Base-by-base conservation (phyloP, 2,797 vertebrate genomes). In the Melopsittacus undulatus region DNA sequence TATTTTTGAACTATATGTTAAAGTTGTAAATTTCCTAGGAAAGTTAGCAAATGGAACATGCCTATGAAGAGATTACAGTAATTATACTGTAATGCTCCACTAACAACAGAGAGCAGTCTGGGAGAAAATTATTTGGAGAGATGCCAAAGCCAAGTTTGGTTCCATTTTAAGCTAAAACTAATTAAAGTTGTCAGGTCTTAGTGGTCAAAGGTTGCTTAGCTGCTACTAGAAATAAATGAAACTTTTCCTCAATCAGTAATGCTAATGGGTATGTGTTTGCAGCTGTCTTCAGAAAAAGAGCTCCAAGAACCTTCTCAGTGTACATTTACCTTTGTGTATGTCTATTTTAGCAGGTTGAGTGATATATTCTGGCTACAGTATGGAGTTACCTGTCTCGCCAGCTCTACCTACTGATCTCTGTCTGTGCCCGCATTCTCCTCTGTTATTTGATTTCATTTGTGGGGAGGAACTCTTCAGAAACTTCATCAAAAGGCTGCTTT, bases 151-250 rank as follows among this genome's bases (percentile, higher is more conserved):
- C 59, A 96, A 96, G 62, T 97, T 97, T 85, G 83, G 56, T 94
- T 97, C 93, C 78, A 51, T 91, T 94, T 95, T 95, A 95, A 96
- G 79, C 46, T 96, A 90, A 94, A 97, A 96, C 85, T 95, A 97
- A 96, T 96, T 96, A 92, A 97, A 87, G 80, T 95, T 96, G 95
- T 94, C 83, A 90, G 82, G 86, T 94, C 80, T 94, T 79, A 91
- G 20, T 90, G 73, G 92, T 90, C 90, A 94, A 94, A 92, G 82
- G 49, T 95, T 94, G 79, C 67, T 89, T 90, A 63, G 56, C 56
- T 84, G 84, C 79, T 90, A 62, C 93, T 97, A 94, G 79, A 94
- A 95, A 68, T 94, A 94, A 94, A 83, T 94, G 59, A 92, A 57
- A 91, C 87, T 77, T 62, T 96, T 91, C 42, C 67, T 89, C 57